phyloP scores from a whole-genome alignment of 2,113 vertebrate genomes.

The Pollachius pollachius region DNA sequence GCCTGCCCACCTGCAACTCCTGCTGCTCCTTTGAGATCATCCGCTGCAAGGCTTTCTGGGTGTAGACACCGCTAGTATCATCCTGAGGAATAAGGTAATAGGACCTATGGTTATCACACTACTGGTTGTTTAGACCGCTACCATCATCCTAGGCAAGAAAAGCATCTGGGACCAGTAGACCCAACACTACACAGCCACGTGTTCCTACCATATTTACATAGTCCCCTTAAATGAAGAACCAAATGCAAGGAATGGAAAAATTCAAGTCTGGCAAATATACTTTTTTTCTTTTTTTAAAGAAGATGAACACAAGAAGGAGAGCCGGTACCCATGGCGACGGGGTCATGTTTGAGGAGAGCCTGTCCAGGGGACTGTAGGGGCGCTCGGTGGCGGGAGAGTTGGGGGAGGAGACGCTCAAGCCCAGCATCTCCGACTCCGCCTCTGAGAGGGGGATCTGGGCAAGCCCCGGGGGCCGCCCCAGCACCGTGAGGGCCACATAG shows the following conservation, averaged over 20 bases:
- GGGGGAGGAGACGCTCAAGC: slow-evolving; percentile 77
- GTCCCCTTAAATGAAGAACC: too few relatives aligned
- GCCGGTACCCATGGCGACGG: slow-evolving; percentile 81
- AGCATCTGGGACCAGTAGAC: too few relatives aligned
- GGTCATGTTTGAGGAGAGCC: slow-evolving; percentile 78
- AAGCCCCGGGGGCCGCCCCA: slow-evolving; percentile 94
- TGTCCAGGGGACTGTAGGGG: slow-evolving; percentile 71
- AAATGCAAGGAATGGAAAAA: too few relatives aligned
- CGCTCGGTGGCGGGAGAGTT: slow-evolving; percentile 82
- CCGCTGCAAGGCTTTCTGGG: slow-evolving; percentile 83
- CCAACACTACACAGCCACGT: too few relatives aligned
- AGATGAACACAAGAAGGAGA: background rate
- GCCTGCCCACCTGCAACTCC: slow-evolving; percentile 81
- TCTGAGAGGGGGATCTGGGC: slow-evolving; percentile 90
- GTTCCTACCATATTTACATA: too few relatives aligned
- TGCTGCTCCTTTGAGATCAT: slow-evolving; percentile 86
- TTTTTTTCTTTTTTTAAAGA: too few relatives aligned
- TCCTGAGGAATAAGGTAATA: slow-evolving; percentile 64
- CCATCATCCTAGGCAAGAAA: too few relatives aligned
- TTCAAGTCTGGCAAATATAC: too few relatives aligned
- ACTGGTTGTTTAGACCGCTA: too few relatives aligned
- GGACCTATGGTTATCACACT: too few relatives aligned
- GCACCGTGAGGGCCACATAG: slow-evolving; percentile 97
- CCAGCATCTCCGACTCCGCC: slow-evolving; percentile 79
- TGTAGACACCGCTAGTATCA: slow-evolving; percentile 84